These are phyloP conservation scores for Zoanthus sociatus DNA, from an alignment of 92 coral and sea anemone species.

Conservation along the genomic window DNA sequence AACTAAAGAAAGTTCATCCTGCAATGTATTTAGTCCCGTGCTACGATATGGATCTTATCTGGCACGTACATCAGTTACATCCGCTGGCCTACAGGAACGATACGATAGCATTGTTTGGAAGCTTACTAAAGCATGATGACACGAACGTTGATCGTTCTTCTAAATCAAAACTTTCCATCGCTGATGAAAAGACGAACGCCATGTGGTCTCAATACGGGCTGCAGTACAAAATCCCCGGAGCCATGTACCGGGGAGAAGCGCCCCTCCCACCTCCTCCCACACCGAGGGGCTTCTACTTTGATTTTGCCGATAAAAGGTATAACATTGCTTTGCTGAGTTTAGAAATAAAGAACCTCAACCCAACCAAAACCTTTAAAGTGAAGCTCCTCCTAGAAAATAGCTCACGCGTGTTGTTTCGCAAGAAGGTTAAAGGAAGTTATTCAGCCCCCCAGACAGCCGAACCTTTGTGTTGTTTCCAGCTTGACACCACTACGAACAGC, in stretches of 20 bases:
- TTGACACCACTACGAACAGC: constrained; percentile 10
- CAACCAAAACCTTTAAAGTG: constrained; percentile 12
- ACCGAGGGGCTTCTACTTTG: constrained; percentile 18
- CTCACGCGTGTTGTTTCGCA: constrained; percentile 16
- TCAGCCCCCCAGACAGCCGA: neutral
- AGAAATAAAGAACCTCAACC: constrained; percentile 24
- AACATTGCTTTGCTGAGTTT: constrained; percentile 32
- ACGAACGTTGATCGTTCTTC: constrained; percentile 41
- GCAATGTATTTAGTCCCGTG: constrained; percentile 48
- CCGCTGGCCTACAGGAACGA: constrained; percentile 64
- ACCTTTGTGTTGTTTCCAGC: constrained; percentile 36
- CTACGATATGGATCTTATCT: constrained; percentile 62
- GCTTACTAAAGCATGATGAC: constrained; percentile 61
- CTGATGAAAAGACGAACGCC: constrained; percentile 29
- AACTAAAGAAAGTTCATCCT: constrained; percentile 53
- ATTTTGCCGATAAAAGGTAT: constrained; percentile 25
- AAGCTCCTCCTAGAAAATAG: constrained; percentile 36
- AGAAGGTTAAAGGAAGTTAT: constrained; percentile 25
- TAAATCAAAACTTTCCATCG: constrained; percentile 48
- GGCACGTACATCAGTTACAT: constrained; percentile 66
- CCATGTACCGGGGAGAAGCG: constrained; percentile 65
- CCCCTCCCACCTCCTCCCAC: constrained; percentile 29
- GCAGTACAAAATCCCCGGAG: constrained; percentile 53
- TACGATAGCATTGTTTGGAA: constrained; percentile 55
- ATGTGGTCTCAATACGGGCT: constrained; percentile 42